Evolutionary conservation across 2,113 vertebrate species (phyloP), one percentile per base, ranked within the genome.

Genomic region (Cyprinodon variegatus): DNA sequence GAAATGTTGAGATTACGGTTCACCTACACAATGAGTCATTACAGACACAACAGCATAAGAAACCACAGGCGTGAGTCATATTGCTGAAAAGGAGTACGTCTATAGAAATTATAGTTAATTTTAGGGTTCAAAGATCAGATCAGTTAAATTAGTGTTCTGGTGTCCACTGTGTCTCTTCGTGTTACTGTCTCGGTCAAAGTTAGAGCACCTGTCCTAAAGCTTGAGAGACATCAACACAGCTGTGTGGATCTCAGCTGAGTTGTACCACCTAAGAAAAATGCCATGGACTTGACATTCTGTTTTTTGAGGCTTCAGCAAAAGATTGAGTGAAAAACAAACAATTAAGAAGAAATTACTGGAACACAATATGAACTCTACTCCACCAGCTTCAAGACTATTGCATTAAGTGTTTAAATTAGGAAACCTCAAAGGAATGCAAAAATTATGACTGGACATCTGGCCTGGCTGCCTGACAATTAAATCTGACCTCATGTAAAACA

Each of bases 191-290:
- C 29, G 1, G 65, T 74, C 77, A 70, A 79, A n/a, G 78, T 81
- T 72, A 72, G 74, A 87, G 78, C 84, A 72, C 86, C 90, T 90
- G 83, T 86, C 79, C 72, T 60, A 80, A 85, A 85, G 65, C 83
- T 46, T 68, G 68, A 36, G 66, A 89, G 72, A 80, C 39, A 83
- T 84, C 80, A 74, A 68, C 78, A 41, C 37, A 67, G 77, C 72
- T 38, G 68, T 4, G 13, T 72, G 62, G 68, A 78, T 4, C 29
- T 75, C 76, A 57, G 84, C 64, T 82, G 74, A 80, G 65, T 48
- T 59, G 41, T 67, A 43, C 81, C 66, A 3, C 74, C 88, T 75
- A 48, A 83, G 72, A 84, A 85, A 77, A 86, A 74, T 50, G 65
- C n/a, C 77, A 81, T 66, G 78, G 87, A 86, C 82, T 81, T 83